Evolutionary conservation across 2,113 vertebrate species (phyloP).

Genomic region (Gallinago media): DNA sequence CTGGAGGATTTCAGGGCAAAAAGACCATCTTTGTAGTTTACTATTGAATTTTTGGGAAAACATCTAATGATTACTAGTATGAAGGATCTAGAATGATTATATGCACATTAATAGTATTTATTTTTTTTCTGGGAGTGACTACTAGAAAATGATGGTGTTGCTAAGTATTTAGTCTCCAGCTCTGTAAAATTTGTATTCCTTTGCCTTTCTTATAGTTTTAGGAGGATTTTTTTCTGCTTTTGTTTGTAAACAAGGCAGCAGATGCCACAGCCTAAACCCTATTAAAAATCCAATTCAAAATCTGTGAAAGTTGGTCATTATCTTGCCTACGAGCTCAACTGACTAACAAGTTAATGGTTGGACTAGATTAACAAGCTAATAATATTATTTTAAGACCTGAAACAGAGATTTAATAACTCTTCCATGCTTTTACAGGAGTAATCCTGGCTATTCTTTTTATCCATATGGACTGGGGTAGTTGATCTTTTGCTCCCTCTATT

Average conservation of each 20-base stretch:
- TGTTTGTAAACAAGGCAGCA: constrained; percentile 6
- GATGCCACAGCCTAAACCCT: not conserved
- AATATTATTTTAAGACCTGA: not conserved
- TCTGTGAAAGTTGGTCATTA: not conserved
- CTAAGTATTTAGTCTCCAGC: not conserved
- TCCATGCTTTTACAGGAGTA: not conserved
- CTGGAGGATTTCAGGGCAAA: too few species aligned
- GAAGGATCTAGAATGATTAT: not conserved
- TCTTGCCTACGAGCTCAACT: not conserved
- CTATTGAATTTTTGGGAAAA: too few species aligned
- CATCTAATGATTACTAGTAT: not conserved
- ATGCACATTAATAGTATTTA: not conserved
- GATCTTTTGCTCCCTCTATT: not conserved
- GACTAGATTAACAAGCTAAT: not conserved
- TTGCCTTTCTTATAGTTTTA: not conserved
- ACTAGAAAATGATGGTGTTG: not conserved
- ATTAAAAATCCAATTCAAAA: not conserved
- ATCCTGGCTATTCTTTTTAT: not conserved
- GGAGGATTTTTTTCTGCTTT: not conserved
- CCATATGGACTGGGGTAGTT: not conserved
- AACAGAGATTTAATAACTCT: not conserved
- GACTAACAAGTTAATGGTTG: not conserved
- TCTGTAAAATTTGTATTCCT: not conserved
- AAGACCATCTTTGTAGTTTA: too few species aligned
- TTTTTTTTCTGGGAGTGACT: not conserved